Conservation (phyloP, 1,140 invertebrate genomes). For the Musca vetustissima region DNA sequence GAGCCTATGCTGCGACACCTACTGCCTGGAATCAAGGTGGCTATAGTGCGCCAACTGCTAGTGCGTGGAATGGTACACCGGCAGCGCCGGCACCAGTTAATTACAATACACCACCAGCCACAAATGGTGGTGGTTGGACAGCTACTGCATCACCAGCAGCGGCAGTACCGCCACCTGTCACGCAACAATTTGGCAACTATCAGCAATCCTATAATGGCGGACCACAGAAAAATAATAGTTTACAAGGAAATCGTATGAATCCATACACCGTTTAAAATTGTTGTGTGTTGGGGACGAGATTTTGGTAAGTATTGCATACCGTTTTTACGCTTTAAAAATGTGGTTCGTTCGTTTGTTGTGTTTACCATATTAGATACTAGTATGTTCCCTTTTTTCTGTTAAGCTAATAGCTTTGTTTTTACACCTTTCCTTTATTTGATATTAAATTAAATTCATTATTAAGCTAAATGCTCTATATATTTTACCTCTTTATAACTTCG, state of each 20-base stretch:
- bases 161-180: not conserved
- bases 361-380: no score
- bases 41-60: conserved; percentile 17
- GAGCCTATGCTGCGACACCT: not conserved
- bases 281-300: not conserved
- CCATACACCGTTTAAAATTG: conserved; percentile 40
- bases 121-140: conserved; percentile 11
- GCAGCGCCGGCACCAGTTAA: conserved; percentile 10
- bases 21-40: conserved; percentile 23
- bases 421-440: no score
- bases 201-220: conserved; percentile 72
- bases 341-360: conserved; percentile 1
- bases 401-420: no score
- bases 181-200: conserved; percentile 66
- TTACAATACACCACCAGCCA: conserved; percentile 10
- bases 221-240: conserved; percentile 62
- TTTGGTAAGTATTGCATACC: conserved; percentile 29
- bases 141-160: conserved; percentile 22
- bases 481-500: no score
- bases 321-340: not conserved
- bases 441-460: no score
- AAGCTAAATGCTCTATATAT: no score
- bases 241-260: conserved; percentile 58
- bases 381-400: no score
- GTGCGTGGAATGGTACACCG: conserved; percentile 25